Conservation (phyloP, 2,113 vertebrate species). For the Spilogale gracilis region DNA sequence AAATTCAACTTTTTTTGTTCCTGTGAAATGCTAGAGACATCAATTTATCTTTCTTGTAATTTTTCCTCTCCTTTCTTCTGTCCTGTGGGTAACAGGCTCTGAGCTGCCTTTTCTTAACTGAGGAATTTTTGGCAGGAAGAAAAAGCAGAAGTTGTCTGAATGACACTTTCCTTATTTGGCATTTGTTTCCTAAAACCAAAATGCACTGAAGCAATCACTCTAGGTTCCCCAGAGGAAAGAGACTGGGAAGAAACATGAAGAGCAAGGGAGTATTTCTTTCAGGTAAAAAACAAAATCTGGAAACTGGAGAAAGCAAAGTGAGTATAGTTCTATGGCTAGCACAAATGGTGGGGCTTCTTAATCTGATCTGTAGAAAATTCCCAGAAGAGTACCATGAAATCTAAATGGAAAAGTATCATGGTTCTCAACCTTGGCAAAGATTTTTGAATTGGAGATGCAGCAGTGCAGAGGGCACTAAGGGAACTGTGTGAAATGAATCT, state of each 20-base stretch:
- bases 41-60: not conserved
- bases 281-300: not conserved
- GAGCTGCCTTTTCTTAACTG: not conserved
- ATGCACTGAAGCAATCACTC: not conserved
- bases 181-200: constrained; percentile 43
- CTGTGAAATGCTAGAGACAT: not conserved
- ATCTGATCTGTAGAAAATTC: not conserved
- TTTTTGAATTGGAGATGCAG: not conserved
- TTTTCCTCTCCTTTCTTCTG: not conserved
- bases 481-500: not conserved
- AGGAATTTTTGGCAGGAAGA: not conserved
- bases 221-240: not conserved
- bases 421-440: not conserved
- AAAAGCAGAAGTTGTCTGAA: not conserved
- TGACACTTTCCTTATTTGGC: not conserved
- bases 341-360: not conserved
- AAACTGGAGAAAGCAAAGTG: not conserved
- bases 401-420: not conserved
- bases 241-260: not conserved
- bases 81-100: not conserved
- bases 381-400: not conserved
- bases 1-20: not conserved
- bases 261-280: not conserved
- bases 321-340: not conserved
- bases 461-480: not conserved